These are phyloP conservation scores for Pristionchus arcanus DNA, from an alignment of 2,888 invertebrate species.

Conservation along the genomic window DNA sequence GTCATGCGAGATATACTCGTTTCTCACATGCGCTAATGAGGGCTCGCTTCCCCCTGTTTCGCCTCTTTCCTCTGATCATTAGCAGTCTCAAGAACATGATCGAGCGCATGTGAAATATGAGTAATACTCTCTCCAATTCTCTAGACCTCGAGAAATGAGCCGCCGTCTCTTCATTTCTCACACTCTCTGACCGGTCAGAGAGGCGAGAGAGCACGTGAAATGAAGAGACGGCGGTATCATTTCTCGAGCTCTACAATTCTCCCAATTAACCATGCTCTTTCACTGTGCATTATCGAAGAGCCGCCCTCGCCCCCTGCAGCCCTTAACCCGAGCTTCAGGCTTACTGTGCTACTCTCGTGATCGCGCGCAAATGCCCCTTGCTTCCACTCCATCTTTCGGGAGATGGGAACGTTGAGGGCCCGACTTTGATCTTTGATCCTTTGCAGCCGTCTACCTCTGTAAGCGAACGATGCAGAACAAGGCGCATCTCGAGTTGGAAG, in stretches of 20 bases:
- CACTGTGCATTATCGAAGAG: neutral
- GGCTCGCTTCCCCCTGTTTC: neutral
- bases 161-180: no score
- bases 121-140: neutral
- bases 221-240: no score
- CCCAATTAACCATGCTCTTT: neutral
- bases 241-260: neutral
- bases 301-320: neutral
- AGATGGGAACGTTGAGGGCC: neutral
- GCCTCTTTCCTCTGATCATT: neutral
- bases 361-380: neutral
- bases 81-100: neutral
- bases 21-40: neutral
- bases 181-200: no score
- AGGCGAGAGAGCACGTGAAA: no score
- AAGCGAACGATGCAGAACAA: constrained; percentile 99
- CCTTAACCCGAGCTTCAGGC: neutral
- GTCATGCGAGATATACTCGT: neutral
- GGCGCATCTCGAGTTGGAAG: constrained; percentile 95
- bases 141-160: no score
- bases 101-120: neutral
- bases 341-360: neutral
- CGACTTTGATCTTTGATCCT: neutral
- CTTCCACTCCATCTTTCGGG: neutral
- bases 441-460: constrained; percentile 95